phyloP scores from a whole-genome alignment of 2,888 invertebrate species.

The Dolomedes plantarius region DNA sequence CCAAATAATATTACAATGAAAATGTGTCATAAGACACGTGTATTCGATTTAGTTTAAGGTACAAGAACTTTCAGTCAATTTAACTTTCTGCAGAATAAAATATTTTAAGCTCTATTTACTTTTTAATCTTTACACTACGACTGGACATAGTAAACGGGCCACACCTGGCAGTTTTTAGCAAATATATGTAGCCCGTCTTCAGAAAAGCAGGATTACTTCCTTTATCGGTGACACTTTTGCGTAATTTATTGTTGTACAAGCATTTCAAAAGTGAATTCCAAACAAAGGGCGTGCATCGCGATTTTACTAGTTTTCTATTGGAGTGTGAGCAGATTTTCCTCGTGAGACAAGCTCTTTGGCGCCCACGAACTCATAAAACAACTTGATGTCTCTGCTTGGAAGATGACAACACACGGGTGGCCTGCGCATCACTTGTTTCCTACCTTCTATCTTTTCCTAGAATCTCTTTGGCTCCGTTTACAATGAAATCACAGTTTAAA shows the following conservation, averaged over 20 bases:
- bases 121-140: too few relatives aligned
- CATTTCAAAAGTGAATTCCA: conserved; percentile 4
- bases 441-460: not conserved
- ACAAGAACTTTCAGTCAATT: too few relatives aligned
- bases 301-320: not conserved
- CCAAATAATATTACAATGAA: too few relatives aligned
- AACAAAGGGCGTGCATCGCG: not conserved
- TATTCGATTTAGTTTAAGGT: too few relatives aligned
- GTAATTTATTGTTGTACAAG: not conserved
- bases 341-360: conserved; percentile 10
- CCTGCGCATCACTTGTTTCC: not conserved
- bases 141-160: too few relatives aligned
- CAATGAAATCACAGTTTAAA: not conserved
- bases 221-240: not conserved
- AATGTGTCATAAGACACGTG: too few relatives aligned
- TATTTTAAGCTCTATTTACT: too few relatives aligned
- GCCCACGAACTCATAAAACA: conserved; percentile 20
- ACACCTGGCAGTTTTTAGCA: not conserved
- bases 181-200: not conserved
- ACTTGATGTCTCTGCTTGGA: not conserved
- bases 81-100: too few relatives aligned
- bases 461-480: not conserved
- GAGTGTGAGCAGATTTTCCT: not conserved
- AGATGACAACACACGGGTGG: conserved; percentile 5
- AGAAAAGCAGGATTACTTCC: not conserved